Evolutionary conservation across 2,797 vertebrate species (phyloP).

Genomic region (Malacoraja senta): DNA sequence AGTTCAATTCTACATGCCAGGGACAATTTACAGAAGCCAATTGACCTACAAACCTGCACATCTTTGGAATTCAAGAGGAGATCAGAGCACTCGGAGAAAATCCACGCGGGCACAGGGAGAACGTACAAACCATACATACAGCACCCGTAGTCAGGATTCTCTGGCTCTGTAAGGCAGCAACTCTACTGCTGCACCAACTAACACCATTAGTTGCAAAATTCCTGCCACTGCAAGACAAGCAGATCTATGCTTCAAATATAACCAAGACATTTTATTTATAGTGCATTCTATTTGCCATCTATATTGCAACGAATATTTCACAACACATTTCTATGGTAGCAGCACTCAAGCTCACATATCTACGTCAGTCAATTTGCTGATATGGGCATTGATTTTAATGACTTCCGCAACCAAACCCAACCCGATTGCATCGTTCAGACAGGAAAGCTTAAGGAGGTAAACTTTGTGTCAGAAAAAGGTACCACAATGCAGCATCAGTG

Average conservation of each 20-base stretch:
- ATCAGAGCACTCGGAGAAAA: too few species aligned
- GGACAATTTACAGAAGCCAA: too few species aligned
- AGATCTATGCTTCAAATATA: background rate
- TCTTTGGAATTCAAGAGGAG: too few species aligned
- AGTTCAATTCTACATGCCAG: too few species aligned
- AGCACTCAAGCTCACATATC: background rate
- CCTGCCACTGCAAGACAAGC: background rate
- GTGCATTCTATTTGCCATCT: background rate
- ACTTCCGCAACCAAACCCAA: background rate
- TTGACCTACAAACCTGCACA: too few species aligned
- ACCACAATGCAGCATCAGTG: background rate
- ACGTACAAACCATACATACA: too few species aligned
- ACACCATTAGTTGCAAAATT: background rate
- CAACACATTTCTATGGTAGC: background rate
- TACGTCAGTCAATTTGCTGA: background rate
- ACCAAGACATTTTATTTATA: background rate
- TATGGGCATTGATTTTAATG: background rate
- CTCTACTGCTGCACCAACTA: too few species aligned
- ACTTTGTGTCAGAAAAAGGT: background rate
- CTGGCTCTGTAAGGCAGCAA: too few species aligned
- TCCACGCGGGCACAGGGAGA: too few species aligned
- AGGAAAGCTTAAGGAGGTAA: background rate
- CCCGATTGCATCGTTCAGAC: background rate
- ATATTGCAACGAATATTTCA: background rate
- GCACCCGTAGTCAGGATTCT: too few species aligned